Percentiles rank a stretch among this genome's conserved stretches.
phyloP scores from a whole-genome alignment of 30 jellyfish, hydroid and myxozoan genomes.

The Catostylus mosaicus region DNA sequence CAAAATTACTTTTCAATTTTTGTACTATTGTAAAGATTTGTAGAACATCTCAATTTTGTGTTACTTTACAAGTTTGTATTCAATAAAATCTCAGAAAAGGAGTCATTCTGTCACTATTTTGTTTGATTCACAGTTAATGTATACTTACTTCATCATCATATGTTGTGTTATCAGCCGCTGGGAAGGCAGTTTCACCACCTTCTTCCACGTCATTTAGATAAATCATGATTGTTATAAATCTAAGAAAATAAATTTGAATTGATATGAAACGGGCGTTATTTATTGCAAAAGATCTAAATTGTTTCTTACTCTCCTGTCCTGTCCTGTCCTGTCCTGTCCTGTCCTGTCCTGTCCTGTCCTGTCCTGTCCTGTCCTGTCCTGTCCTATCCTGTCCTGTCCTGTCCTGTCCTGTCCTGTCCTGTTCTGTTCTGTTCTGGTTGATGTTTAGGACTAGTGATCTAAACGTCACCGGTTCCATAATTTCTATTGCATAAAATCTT shows the following conservation, averaged over 20 bases:
- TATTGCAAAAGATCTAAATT: background rate
- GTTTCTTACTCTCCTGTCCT: background rate
- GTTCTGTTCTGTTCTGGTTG: too few species aligned
- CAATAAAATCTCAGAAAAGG: background rate
- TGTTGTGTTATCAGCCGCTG: slow-evolving; percentile 87
- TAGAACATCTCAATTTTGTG: background rate
- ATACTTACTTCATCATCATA: slow-evolving; percentile 70
- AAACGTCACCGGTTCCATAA: background rate
- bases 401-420: too few species aligned
- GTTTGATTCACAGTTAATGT: background rate
- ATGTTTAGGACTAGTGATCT: too few species aligned
- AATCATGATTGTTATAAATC: slow-evolving; percentile 86
- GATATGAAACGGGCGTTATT: background rate
- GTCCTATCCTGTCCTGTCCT: too few species aligned
- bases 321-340: too few species aligned
- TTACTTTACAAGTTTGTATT: too few species aligned
- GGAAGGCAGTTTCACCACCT: slow-evolving; percentile 99
- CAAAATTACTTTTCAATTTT: background rate
- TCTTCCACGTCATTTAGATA: slow-evolving; percentile 95
- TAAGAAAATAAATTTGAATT: background rate
- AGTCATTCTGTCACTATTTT: too few species aligned
- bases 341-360: too few species aligned
- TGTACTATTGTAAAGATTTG: background rate
- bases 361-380: too few species aligned
- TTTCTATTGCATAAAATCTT: background rate